Percentiles rank a stretch among this genome's conserved stretches.
Conservation (phyloP, 2,888 invertebrate genomes). For the Cosmorhoe ocellata region DNA sequence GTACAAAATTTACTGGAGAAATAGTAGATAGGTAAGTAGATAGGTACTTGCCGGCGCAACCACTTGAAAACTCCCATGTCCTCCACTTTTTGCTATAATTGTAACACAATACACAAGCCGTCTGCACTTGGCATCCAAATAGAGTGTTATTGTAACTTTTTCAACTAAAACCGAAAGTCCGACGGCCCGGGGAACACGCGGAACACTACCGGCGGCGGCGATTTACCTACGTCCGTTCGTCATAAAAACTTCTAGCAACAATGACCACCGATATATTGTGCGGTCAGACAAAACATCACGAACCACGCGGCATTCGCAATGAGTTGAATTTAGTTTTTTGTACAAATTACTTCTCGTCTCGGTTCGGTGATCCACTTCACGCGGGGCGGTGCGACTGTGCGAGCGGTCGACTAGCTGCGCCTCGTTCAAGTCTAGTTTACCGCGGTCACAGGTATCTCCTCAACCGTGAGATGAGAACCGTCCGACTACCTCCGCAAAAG, state of each 20-base stretch:
- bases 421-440: conserved; percentile 51
- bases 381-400: conserved; percentile 51
- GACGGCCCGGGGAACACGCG: conserved; percentile 54
- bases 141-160: conserved; percentile 40
- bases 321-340: conserved; percentile 80
- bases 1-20: no score
- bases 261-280: conserved; percentile 79
- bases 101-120: conserved; percentile 39
- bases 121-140: conserved; percentile 33
- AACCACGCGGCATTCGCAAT: conserved; percentile 77
- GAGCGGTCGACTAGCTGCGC: conserved; percentile 50
- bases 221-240: conserved; percentile 55
- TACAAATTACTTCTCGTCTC: conserved; percentile 81
- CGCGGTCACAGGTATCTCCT: conserved; percentile 48
- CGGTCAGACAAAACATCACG: conserved; percentile 81
- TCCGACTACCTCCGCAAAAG: conserved; percentile 31
- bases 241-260: conserved; percentile 75
- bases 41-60: conserved; percentile 70
- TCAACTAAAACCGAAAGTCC: conserved; percentile 54
- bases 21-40: no score
- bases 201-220: conserved; percentile 76
- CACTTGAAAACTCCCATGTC: conserved; percentile 79
- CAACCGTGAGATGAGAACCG: conserved; percentile 39
- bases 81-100: conserved; percentile 49
- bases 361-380: conserved; percentile 77